Evolutionary conservation across 2,797 vertebrate species (phyloP).

Genomic region (Myiothlypis chrysogaster): DNA sequence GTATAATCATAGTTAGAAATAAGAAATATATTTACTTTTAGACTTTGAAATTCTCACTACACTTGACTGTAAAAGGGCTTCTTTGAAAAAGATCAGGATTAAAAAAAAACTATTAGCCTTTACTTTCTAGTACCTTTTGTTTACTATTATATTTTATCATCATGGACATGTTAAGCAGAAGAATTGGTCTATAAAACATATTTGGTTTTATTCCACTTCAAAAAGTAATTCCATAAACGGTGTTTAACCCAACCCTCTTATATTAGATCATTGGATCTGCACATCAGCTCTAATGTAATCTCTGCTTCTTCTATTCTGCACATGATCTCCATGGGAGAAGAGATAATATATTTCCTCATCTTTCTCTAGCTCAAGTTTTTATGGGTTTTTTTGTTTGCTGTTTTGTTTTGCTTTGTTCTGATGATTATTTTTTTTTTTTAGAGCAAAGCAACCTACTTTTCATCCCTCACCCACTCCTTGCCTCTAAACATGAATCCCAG

Average conservation of each 20-base stretch:
- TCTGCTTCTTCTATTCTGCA: background rate
- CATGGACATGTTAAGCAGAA: background rate
- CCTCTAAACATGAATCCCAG: background rate
- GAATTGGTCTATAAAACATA: background rate
- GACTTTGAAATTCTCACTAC: background rate
- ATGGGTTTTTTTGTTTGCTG: accelerated
- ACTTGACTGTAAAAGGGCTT: background rate
- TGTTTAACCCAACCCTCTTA: background rate
- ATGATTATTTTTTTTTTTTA: background rate
- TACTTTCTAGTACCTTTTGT: background rate
- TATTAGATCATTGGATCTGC: background rate
- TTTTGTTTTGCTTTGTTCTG: background rate
- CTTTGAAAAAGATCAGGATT: background rate
- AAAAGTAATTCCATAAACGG: background rate
- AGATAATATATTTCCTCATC: background rate
- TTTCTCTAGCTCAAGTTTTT: background rate
- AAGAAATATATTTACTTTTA: background rate
- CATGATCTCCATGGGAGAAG: background rate
- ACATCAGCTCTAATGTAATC: background rate
- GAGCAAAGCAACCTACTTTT: background rate
- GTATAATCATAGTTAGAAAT: background rate
- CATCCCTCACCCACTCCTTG: background rate
- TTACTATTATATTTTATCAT: background rate
- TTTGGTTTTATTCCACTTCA: background rate
- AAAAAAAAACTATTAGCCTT: background rate